These are phyloP conservation scores for Zaprionus nigranus DNA, from an alignment of 1,140 invertebrate species.

Conservation along the genomic window DNA sequence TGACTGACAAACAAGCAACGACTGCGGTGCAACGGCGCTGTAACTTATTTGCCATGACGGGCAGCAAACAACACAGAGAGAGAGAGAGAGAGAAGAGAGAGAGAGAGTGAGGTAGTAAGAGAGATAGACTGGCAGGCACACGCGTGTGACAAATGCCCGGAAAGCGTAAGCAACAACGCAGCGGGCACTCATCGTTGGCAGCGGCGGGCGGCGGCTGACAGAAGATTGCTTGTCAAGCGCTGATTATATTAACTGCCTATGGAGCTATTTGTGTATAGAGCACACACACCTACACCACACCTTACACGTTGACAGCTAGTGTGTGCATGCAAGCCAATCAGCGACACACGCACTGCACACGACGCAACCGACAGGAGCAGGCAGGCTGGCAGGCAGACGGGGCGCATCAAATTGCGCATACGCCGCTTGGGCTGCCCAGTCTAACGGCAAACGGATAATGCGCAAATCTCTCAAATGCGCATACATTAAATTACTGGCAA, in stretches of 20 bases:
- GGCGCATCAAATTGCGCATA: slow-evolving; percentile 45
- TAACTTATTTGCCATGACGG: slow-evolving; percentile 50
- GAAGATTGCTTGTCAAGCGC: slow-evolving; percentile 74
- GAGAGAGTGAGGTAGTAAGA: not conserved
- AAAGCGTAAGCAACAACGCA: slow-evolving; percentile 57
- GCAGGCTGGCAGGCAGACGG: too few relatives aligned
- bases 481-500: slow-evolving; percentile 53
- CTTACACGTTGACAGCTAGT: slow-evolving; percentile 11
- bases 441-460: slow-evolving; percentile 41
- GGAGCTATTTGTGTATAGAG: slow-evolving; percentile 26
- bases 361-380: not conserved
- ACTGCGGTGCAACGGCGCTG: slow-evolving; percentile 22
- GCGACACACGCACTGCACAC: not conserved
- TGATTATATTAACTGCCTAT: slow-evolving; percentile 77
- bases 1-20: slow-evolving; percentile 69
- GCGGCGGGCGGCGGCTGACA: slow-evolving; percentile 25
- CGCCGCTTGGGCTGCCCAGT: slow-evolving; percentile 24
- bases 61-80: slow-evolving; percentile 1
- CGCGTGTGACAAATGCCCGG: slow-evolving; percentile 70
- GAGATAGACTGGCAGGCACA: not conserved
- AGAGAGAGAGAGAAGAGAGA: not conserved
- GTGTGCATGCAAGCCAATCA: slow-evolving; percentile 36
- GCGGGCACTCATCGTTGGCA: slow-evolving; percentile 66
- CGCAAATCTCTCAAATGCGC: slow-evolving; percentile 51
- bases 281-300: not conserved